phyloP scores from a whole-genome alignment of 1,140 invertebrate species.

The Anastatus disparis region DNA sequence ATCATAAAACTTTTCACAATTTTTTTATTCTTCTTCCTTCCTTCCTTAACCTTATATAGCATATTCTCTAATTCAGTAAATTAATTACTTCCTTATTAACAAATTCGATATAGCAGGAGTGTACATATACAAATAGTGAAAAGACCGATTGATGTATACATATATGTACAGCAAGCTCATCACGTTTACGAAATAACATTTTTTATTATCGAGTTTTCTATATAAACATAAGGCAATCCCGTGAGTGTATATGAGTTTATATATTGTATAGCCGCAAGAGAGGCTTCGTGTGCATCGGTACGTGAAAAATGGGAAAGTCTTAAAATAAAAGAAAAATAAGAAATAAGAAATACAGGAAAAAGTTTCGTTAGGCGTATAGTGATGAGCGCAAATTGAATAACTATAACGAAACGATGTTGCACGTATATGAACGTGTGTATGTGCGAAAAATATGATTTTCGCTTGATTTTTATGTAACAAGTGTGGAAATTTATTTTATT shows the following conservation, averaged over 20 bases:
- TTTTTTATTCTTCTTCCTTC: background rate
- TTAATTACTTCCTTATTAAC: slow-evolving; percentile 19
- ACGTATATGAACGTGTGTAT: background rate
- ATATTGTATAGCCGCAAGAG: background rate
- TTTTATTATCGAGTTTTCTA: background rate
- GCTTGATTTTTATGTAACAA: background rate
- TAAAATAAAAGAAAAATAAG: background rate
- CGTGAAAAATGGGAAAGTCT: slow-evolving; percentile 23
- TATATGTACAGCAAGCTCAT: no score
- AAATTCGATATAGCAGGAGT: background rate
- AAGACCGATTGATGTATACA: background rate
- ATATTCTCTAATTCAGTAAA: background rate
- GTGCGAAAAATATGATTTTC: slow-evolving; percentile 3
- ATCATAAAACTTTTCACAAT: no score
- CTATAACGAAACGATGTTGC: no score
- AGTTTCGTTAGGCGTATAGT: background rate
- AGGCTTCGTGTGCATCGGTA: background rate
- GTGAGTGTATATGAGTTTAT: background rate
- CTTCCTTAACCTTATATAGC: background rate
- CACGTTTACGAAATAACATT: slow-evolving; percentile 10
- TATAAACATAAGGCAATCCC: background rate
- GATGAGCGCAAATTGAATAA: background rate
- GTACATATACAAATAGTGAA: background rate
- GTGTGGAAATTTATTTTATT: background rate
- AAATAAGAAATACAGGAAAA: background rate